Evolutionary conservation across 2,797 vertebrate genomes (phyloP).

Genomic region (Syncerus caffer): DNA sequence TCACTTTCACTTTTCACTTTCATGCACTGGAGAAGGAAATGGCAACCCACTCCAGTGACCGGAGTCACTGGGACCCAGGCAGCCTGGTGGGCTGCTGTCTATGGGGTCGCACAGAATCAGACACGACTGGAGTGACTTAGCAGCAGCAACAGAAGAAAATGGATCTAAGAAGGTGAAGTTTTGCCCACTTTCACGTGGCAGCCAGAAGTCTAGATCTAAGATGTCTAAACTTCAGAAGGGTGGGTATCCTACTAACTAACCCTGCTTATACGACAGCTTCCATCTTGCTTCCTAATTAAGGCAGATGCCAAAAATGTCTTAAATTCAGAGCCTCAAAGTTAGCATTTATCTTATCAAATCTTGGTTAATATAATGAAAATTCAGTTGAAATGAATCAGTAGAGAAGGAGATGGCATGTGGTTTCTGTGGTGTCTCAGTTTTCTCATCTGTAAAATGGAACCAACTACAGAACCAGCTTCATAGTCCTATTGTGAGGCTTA

Average conservation of each 20-base stretch:
- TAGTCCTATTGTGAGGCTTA: neutral
- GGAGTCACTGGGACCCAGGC: too few species aligned
- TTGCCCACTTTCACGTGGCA: rapidly evolving
- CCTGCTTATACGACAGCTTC: neutral
- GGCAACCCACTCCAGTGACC: too few species aligned
- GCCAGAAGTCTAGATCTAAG: neutral
- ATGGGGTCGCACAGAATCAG: too few species aligned
- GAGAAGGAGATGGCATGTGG: neutral
- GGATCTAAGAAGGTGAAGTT: neutral
- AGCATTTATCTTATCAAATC: neutral
- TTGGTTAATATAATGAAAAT: neutral
- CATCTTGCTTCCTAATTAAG: neutral
- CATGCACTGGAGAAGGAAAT: too few species aligned
- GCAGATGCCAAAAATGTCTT: neutral
- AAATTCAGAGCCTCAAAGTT: neutral
- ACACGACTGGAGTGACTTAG: too few species aligned
- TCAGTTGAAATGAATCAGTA: neutral
- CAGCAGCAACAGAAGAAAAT: neutral
- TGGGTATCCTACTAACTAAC: neutral
- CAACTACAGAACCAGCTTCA: neutral
- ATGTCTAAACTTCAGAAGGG: neutral
- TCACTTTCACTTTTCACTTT: too few species aligned
- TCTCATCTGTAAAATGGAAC: neutral
- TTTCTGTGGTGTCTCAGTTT: neutral
- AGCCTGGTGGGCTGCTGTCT: too few species aligned